Conservation (phyloP, 2,797 vertebrate genomes). For the Sebastes cheni region DNA sequence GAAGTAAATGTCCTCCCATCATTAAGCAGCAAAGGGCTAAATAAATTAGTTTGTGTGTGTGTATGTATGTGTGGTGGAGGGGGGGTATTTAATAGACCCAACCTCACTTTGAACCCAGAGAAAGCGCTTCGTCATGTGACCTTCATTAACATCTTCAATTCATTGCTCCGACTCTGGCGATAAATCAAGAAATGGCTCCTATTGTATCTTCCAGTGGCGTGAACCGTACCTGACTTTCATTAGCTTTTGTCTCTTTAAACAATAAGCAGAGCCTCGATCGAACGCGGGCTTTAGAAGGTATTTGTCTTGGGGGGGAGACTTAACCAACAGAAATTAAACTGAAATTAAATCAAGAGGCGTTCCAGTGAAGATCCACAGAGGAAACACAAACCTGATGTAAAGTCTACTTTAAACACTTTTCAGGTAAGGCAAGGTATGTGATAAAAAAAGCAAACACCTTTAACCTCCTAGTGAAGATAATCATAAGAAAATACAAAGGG, state of each 20-base stretch:
- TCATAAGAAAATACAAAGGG: constrained; percentile 16
- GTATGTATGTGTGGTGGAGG: background rate
- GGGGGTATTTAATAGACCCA: constrained; percentile 61
- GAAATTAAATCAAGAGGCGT: constrained; percentile 30
- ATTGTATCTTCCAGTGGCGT: constrained; percentile 61
- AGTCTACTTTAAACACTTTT: constrained; percentile 21
- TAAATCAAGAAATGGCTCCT: constrained; percentile 73
- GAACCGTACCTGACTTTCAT: constrained; percentile 64
- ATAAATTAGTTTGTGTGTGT: constrained; percentile 32
- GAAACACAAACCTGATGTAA: constrained; percentile 1
- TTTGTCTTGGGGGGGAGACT: constrained; percentile 36
- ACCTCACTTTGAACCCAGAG: constrained; percentile 58
- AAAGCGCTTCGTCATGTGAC: constrained; percentile 69
- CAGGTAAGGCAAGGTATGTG: constrained; percentile 2
- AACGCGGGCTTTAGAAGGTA: constrained; percentile 40
- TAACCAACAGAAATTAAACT: constrained; percentile 23
- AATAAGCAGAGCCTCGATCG: constrained; percentile 51
- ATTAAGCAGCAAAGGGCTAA: constrained; percentile 56
- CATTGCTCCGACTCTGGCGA: constrained; percentile 58
- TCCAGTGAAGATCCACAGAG: background rate
- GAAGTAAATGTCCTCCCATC: constrained; percentile 55
- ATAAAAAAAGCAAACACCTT: constrained; percentile 38
- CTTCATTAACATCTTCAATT: constrained; percentile 79
- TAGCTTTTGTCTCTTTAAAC: constrained; percentile 66
- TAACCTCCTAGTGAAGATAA: constrained; percentile 38